Conservation (phyloP, 2,888 invertebrate species). For the Cartodere bifasciata region DNA sequence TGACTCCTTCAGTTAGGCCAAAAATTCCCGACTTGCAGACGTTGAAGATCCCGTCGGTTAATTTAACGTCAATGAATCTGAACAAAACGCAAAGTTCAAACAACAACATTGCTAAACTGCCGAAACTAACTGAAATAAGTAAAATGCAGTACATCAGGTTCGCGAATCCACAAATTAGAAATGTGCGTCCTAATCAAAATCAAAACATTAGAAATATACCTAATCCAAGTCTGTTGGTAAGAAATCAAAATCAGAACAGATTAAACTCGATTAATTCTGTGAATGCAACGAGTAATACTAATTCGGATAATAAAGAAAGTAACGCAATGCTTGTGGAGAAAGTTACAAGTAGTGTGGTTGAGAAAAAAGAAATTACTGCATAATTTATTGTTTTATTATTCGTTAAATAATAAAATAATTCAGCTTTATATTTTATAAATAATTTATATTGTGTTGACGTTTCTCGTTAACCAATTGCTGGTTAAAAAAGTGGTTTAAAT, state of each 20-base stretch:
- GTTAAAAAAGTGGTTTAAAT: too few species aligned
- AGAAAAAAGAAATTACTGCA: conserved; percentile 23
- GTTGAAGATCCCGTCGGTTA: conserved; percentile 22
- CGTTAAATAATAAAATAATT: too few species aligned
- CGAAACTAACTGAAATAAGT: conserved; percentile 37
- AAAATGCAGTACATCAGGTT: conserved; percentile 28
- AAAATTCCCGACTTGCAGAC: conserved; percentile 31
- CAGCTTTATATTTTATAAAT: too few species aligned
- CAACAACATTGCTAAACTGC: conserved; percentile 28
- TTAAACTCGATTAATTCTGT: conserved; percentile 19
- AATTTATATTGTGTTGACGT: too few species aligned
- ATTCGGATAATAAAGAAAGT: conserved; percentile 4
- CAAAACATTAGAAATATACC: conserved; percentile 50
- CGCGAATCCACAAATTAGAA: conserved; percentile 25
- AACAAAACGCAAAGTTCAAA: conserved; percentile 11
- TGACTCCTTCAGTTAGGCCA: conserved; percentile 21
- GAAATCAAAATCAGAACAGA: conserved; percentile 38
- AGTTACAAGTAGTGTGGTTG: conserved; percentile 11
- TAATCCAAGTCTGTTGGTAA: conserved; percentile 46
- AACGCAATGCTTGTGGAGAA: conserved; percentile 5
- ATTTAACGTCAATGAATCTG: conserved; percentile 15
- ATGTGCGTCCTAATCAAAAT: conserved; percentile 36
- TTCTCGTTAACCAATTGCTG: too few species aligned
- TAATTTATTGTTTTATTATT: too few species aligned
- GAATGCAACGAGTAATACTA: conserved; percentile 6